phyloP scores from a whole-genome alignment of 2,113 vertebrate species.

The Toxotes jaculatrix region DNA sequence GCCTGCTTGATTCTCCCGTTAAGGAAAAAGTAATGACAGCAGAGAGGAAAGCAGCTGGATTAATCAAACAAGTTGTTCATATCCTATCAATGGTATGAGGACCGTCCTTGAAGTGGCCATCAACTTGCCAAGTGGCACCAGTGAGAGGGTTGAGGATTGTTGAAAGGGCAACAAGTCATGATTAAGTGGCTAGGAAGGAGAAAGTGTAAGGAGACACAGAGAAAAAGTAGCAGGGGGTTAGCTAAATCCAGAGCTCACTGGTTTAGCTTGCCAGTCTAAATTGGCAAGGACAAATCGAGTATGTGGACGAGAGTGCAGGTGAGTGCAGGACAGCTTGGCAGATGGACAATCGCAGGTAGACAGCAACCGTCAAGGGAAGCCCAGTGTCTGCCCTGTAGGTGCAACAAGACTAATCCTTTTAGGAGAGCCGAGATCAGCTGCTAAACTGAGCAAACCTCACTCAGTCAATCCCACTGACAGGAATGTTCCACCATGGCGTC shows the following conservation, averaged over 20 bases:
- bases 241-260: conserved; percentile 49
- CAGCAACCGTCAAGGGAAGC: conserved; percentile 7
- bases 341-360: conserved; percentile 10
- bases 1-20: conserved; percentile 4
- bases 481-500: conserved; percentile 25
- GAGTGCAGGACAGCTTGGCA: conserved; percentile 14
- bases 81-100: neutral
- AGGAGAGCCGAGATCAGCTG: conserved; percentile 57
- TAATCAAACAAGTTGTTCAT: neutral
- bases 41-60: neutral
- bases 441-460: conserved; percentile 68
- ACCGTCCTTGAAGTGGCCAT: conserved; percentile 8
- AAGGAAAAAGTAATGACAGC: neutral
- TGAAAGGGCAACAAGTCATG: conserved; percentile 19
- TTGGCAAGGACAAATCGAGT: neutral
- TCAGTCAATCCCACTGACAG: conserved; percentile 60
- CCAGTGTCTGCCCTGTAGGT: conserved; percentile 26
- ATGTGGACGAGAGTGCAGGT: neutral
- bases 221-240: conserved; percentile 13
- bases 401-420: conserved; percentile 64
- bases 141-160: neutral
- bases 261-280: conserved; percentile 33
- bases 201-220: conserved; percentile 17
- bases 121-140: neutral
- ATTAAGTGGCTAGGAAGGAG: conserved; percentile 17